Percentiles rank a stretch among this genome's conserved stretches.
Evolutionary conservation across 2,888 invertebrate species (phyloP).

Genomic region (Eubasilissa splendida): DNA sequence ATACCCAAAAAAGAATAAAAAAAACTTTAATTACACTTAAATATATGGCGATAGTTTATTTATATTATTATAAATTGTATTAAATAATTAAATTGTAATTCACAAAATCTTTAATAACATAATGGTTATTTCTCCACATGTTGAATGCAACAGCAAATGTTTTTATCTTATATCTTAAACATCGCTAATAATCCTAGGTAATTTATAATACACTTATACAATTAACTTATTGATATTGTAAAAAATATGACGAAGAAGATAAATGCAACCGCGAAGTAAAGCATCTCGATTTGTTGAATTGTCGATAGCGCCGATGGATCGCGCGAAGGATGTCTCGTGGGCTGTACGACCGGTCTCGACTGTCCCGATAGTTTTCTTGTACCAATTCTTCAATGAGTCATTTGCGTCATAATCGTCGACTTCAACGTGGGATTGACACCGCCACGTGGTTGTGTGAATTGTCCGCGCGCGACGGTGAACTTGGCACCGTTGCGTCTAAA

Average conservation of each 20-base stretch:
- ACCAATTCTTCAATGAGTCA: neutral
- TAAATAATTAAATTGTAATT: constrained; percentile 58
- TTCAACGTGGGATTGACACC: too few species aligned
- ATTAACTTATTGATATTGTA: constrained; percentile 49
- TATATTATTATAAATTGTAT: constrained; percentile 57
- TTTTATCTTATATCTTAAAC: constrained; percentile 57
- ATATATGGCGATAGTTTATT: constrained; percentile 59
- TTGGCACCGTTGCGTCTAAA: neutral
- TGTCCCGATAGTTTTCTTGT: constrained; percentile 4
- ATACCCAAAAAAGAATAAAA: constrained; percentile 57
- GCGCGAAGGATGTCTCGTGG: neutral
- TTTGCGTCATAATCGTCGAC: too few species aligned
- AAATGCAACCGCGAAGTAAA: neutral
- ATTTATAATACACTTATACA: constrained; percentile 54
- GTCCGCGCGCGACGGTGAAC: too few species aligned
- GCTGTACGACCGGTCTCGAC: neutral
- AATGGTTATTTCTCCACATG: constrained; percentile 57
- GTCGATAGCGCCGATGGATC: neutral
- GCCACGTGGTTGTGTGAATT: too few species aligned
- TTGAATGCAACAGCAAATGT: constrained; percentile 57
- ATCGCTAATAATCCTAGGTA: constrained; percentile 57
- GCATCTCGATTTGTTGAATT: too few species aligned
- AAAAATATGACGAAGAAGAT: constrained; percentile 9
- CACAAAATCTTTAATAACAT: constrained; percentile 57
- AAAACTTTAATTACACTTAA: constrained; percentile 58